These are phyloP conservation scores for Melipona quadrifasciata DNA, from an alignment of 1,140 invertebrate species.

Conservation along the genomic window DNA sequence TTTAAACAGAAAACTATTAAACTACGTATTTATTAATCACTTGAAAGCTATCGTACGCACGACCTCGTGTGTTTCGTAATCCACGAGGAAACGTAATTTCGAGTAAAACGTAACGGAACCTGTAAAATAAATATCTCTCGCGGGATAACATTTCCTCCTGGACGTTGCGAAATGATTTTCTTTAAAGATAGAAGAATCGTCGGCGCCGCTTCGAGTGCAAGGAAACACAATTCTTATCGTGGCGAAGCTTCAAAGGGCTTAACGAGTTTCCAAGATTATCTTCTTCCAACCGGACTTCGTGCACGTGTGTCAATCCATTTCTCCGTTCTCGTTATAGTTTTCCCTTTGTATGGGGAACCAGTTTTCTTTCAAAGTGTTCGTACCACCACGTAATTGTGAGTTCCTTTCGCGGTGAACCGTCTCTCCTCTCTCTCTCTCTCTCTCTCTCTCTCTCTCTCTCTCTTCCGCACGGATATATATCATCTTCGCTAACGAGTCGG, in stretches of 20 bases:
- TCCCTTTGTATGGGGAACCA: slow-evolving; percentile 16
- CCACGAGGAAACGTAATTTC: background rate
- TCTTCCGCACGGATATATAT: slow-evolving; percentile 13
- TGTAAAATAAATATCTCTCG: background rate
- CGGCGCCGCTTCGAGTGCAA: background rate
- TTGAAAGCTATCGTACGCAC: too few relatives aligned
- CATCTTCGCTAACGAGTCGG: slow-evolving; percentile 27
- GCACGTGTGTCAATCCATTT: slow-evolving; percentile 42
- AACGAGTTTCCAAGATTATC: slow-evolving; percentile 54
- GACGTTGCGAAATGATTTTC: background rate
- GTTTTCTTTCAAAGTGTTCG: slow-evolving; percentile 33
- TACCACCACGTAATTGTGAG: slow-evolving; percentile 18
- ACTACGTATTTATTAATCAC: too few relatives aligned
- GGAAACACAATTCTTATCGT: slow-evolving; percentile 1
- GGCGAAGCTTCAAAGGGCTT: slow-evolving; percentile 22
- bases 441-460: background rate
- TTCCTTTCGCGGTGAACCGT: background rate
- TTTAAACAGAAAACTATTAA: too few relatives aligned
- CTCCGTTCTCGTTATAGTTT: slow-evolving; percentile 38
- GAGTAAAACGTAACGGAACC: background rate
- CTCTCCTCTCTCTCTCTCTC: background rate
- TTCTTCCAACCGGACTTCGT: background rate
- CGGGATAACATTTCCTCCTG: too few relatives aligned
- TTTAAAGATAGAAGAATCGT: background rate
- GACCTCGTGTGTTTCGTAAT: too few relatives aligned